A percentile compares a stretch with the other conserved stretches of the same genome.
phyloP scores from a whole-genome alignment of 1,140 invertebrate species.

The Hyphantria cunea region DNA sequence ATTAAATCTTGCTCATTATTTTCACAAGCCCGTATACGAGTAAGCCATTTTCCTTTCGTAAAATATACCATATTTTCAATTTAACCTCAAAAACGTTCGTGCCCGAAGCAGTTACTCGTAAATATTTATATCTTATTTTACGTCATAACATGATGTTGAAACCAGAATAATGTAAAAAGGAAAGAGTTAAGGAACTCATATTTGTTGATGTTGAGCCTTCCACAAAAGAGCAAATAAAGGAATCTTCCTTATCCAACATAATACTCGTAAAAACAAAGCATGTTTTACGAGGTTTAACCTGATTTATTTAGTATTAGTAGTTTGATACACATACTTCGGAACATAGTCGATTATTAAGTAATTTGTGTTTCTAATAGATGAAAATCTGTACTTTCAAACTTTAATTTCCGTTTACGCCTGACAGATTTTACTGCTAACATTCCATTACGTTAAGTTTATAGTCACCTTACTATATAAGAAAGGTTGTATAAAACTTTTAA shows the following conservation, averaged over 20 bases:
- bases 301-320: no score
- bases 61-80: background rate
- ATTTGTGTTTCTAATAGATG: no score
- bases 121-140: background rate
- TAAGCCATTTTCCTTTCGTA: background rate
- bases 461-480: no score
- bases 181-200: background rate
- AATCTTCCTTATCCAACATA: no score
- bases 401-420: no score
- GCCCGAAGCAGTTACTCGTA: background rate
- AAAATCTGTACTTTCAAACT: no score
- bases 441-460: no score
- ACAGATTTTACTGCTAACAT: no score
- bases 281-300: background rate
- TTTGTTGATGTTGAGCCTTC: background rate
- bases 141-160: background rate
- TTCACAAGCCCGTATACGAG: background rate
- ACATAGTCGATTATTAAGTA: no score
- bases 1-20: background rate
- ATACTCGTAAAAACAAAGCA: background rate
- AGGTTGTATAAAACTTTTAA: no score
- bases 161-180: background rate
- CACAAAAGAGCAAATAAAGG: background rate
- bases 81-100: constrained; percentile 1
- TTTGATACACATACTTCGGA: no score